Evolutionary conservation across 2,888 invertebrate genomes (phyloP).

Genomic region (Meghimatium bilineatum): DNA sequence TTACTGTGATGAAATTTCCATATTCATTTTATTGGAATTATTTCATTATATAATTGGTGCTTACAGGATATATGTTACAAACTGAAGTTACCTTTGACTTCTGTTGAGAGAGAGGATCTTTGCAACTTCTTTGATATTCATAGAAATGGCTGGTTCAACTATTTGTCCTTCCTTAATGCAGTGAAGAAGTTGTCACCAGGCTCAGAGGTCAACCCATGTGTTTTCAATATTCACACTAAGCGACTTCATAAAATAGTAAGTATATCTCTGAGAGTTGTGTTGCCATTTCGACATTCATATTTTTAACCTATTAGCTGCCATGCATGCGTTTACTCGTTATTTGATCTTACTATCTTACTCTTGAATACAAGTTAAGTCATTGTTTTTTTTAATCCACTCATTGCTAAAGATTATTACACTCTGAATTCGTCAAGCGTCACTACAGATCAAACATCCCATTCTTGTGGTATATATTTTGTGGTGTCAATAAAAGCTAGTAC

Average conservation of each 20-base stretch:
- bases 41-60: background rate
- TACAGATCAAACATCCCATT: too few species aligned
- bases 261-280: too few species aligned
- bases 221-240: conserved; percentile 48
- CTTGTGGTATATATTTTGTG: too few species aligned
- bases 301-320: too few species aligned
- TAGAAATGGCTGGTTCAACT: conserved; percentile 48
- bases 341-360: too few species aligned
- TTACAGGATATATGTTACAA: conserved; percentile 42
- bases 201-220: conserved; percentile 37
- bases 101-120: conserved; percentile 32
- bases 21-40: background rate
- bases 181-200: conserved; percentile 29
- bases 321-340: too few species aligned
- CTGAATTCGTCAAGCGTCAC: too few species aligned
- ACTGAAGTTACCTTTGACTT: conserved; percentile 42
- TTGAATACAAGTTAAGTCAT: too few species aligned
- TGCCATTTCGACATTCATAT: too few species aligned
- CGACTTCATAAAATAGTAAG: conserved; percentile 35
- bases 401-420: too few species aligned
- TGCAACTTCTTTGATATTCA: conserved; percentile 41
- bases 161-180: conserved; percentile 43
- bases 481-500: too few species aligned
- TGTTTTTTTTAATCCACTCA: too few species aligned
- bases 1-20: background rate